phyloP scores from a whole-genome alignment of 2,113 vertebrate species.

The Thinocorus orbignyianus region DNA sequence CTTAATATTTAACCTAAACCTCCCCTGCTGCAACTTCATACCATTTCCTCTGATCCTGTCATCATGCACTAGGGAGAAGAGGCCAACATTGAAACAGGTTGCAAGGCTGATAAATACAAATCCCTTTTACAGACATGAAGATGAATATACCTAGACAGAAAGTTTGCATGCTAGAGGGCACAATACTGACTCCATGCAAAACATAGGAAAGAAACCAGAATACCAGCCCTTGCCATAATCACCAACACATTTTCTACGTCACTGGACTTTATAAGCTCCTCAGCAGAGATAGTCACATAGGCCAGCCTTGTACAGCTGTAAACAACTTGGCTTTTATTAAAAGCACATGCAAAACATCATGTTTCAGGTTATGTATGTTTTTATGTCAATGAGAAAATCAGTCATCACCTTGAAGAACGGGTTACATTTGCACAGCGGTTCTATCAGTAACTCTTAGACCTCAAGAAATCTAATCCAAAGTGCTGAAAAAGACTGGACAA shows the following conservation, averaged over 20 bases:
- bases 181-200: background rate
- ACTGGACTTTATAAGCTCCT: background rate
- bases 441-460: background rate
- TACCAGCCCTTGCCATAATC: background rate
- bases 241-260: background rate
- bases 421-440: background rate
- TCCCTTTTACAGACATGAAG: background rate
- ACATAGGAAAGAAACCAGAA: background rate
- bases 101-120: background rate
- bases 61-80: no score
- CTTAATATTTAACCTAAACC: no score
- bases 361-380: background rate
- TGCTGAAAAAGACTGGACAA: background rate
- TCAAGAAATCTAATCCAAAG: background rate
- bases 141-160: rapidly evolving
- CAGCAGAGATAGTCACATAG: background rate
- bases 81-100: background rate
- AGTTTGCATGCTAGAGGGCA: background rate
- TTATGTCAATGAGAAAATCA: background rate
- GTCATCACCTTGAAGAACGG: background rate
- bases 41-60: no score
- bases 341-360: background rate
- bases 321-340: background rate
- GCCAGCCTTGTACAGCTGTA: background rate
- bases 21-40: no score